phyloP scores from a whole-genome alignment of 2,113 vertebrate genomes.

The Albula goreensis region DNA sequence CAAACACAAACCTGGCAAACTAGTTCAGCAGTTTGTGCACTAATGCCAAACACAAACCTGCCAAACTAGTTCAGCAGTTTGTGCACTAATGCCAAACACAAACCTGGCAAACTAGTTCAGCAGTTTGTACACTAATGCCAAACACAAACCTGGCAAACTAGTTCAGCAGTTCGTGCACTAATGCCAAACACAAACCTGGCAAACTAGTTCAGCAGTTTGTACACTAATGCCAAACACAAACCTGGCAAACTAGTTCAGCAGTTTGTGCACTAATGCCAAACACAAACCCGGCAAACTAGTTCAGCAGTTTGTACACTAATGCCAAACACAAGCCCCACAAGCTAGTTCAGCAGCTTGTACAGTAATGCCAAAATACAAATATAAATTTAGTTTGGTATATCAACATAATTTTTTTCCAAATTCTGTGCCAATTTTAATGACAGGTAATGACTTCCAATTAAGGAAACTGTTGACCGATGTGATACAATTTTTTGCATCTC shows the following conservation, averaged over 20 bases:
- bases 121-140: background rate
- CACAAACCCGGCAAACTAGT: background rate
- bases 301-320: background rate
- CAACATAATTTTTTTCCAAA: too few relatives aligned
- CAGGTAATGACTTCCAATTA: too few relatives aligned
- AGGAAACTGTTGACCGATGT: too few relatives aligned
- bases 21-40: too few relatives aligned
- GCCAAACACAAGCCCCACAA: background rate
- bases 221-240: background rate
- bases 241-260: background rate
- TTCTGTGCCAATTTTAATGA: too few relatives aligned
- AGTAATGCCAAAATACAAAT: too few relatives aligned
- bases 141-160: background rate
- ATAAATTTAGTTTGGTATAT: too few relatives aligned
- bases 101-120: too few relatives aligned
- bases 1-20: too few relatives aligned
- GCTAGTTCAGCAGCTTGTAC: background rate
- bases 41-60: too few relatives aligned
- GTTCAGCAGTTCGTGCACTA: background rate
- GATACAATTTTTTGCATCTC: background rate
- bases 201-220: background rate
- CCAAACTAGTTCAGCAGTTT: too few relatives aligned
- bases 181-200: background rate
- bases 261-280: background rate
- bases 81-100: too few relatives aligned